Conservation (phyloP, 2,888 invertebrate species). For the Beris chalybata region DNA sequence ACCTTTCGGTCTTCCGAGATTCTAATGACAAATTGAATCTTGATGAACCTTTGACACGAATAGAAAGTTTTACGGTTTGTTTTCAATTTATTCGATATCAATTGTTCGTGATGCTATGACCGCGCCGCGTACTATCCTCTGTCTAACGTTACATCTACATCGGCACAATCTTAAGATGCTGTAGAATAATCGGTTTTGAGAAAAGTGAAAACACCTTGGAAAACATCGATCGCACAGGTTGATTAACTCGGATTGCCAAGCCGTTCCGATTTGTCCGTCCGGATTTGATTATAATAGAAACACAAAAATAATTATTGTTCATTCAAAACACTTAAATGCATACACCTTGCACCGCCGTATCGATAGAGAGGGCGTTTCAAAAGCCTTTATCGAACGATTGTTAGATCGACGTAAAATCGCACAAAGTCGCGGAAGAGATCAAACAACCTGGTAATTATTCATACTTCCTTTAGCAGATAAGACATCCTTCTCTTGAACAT, state of each 20-base stretch:
- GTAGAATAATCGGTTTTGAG: background rate
- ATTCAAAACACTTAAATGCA: slow-evolving; percentile 18
- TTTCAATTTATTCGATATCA: slow-evolving; percentile 13
- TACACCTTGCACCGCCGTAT: background rate
- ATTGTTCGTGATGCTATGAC: slow-evolving; percentile 7
- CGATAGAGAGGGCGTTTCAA: slow-evolving; percentile 3
- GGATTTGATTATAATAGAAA: background rate
- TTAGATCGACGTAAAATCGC: background rate
- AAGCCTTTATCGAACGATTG: slow-evolving; percentile 9
- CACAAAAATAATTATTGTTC: slow-evolving; percentile 20
- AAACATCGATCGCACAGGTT: slow-evolving; percentile 16
- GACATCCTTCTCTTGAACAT: too few relatives aligned
- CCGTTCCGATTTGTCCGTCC: background rate
- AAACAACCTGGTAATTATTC: background rate
- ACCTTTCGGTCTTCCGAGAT: slow-evolving; percentile 6
- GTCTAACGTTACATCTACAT: background rate
- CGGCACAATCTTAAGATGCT: background rate
- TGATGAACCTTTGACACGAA: slow-evolving; percentile 36
- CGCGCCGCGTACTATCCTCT: background rate
- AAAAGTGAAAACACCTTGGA: slow-evolving; percentile 23
- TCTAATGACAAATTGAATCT: slow-evolving; percentile 38
- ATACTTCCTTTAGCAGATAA: slow-evolving; percentile 20
- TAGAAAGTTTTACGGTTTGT: slow-evolving; percentile 16
- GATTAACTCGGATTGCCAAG: background rate
- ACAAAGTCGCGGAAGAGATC: slow-evolving; percentile 7